Evolutionary conservation across 2,888 invertebrate genomes (phyloP).

Genomic region (Megaustenia siamemsis): DNA sequence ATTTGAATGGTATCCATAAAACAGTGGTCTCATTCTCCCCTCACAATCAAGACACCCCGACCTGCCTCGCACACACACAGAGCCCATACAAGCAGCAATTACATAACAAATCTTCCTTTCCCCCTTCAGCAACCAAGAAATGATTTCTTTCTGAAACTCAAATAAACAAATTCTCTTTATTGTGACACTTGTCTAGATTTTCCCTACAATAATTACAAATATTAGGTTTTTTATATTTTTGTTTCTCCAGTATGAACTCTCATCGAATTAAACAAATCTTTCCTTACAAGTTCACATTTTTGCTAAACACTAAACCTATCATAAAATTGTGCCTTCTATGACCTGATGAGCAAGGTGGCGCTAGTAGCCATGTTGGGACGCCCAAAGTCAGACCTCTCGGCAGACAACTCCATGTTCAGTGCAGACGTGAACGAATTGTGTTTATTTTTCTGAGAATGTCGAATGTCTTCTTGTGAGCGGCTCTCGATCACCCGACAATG

Average conservation of each 20-base stretch:
- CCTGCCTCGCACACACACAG: no score
- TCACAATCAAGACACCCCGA: no score
- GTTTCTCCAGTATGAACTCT: conserved; percentile 1
- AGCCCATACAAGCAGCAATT: no score
- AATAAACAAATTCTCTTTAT: neutral
- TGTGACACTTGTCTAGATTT: neutral
- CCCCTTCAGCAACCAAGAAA: no score
- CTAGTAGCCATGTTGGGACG: conserved; percentile 20
- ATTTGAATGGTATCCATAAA: no score
- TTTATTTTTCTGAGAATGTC: conserved; percentile 51
- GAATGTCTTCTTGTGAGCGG: conserved; percentile 6
- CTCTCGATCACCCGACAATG: conserved; percentile 22
- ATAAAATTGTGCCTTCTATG: neutral
- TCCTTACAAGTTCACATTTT: neutral
- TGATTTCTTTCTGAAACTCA: no score
- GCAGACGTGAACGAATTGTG: conserved; percentile 39
- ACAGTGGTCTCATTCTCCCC: no score
- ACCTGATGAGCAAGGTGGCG: conserved; percentile 36
- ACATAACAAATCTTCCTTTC: no score
- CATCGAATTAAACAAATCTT: neutral
- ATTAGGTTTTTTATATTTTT: neutral
- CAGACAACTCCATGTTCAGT: conserved; percentile 45
- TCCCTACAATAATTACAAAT: neutral
- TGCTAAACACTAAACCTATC: neutral
- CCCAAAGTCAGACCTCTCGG: conserved; percentile 31